Conservation (phyloP, 2,113 vertebrate genomes). For the Ceyx cyanopectus region DNA sequence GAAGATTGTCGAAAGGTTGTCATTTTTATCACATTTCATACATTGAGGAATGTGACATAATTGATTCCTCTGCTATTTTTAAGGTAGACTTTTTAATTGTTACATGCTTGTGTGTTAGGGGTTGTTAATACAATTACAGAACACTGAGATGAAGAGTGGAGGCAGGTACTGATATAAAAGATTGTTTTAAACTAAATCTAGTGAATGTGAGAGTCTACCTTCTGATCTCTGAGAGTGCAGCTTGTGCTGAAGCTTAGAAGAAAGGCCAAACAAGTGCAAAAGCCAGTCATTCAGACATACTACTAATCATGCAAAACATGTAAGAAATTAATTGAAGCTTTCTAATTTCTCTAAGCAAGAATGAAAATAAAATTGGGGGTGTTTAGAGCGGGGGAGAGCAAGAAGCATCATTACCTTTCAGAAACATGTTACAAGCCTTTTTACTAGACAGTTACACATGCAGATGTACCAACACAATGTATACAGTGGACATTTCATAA, state of each 20-base stretch:
- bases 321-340: background rate
- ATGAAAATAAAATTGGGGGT: background rate
- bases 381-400: background rate
- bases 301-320: background rate
- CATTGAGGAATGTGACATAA: background rate
- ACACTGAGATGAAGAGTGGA: background rate
- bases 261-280: background rate
- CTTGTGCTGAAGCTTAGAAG: background rate
- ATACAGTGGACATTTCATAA: background rate
- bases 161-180: background rate
- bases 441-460: background rate
- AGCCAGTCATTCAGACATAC: background rate
- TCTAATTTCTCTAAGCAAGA: background rate
- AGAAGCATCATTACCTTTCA: background rate
- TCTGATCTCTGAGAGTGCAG: background rate
- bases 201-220: background rate
- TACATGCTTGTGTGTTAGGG: background rate
- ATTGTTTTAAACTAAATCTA: background rate
- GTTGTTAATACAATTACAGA: background rate
- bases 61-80: background rate
- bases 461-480: background rate
- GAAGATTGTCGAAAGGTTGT: background rate
- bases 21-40: background rate
- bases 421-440: background rate
- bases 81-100: background rate